These are phyloP conservation scores for Carapus acus DNA, from an alignment of 2,797 vertebrate genomes.

Conservation along the genomic window DNA sequence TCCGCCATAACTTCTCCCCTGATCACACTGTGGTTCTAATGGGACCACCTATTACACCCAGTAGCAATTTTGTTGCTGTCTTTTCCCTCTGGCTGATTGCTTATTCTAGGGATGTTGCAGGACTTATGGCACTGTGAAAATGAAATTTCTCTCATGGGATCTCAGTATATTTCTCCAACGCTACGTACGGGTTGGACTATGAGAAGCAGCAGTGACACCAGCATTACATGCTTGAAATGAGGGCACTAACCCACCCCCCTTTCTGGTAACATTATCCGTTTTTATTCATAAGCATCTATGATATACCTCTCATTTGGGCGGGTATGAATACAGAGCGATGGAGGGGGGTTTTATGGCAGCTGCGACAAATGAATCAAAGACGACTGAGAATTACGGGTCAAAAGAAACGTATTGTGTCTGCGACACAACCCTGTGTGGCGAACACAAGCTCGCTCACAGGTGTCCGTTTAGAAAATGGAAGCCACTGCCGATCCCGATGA, in stretches of 20 bases:
- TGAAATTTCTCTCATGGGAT: slow-evolving; percentile 62
- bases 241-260: too few relatives aligned
- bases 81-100: slow-evolving; percentile 41
- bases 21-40: slow-evolving; percentile 58
- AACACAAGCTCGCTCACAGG: slow-evolving; percentile 11
- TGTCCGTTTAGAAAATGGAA: slow-evolving; percentile 33
- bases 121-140: slow-evolving; percentile 54
- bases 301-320: slow-evolving; percentile 46
- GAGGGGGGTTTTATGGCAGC: slow-evolving; percentile 43
- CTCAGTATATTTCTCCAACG: slow-evolving; percentile 56
- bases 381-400: slow-evolving; percentile 58
- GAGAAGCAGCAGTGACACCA: slow-evolving; percentile 57
- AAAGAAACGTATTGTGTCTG: slow-evolving; percentile 47
- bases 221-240: slow-evolving; percentile 64
- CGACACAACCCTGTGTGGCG: slow-evolving; percentile 12
- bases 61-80: slow-evolving; percentile 51
- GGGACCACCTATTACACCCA: slow-evolving; percentile 44
- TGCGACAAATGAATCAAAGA: slow-evolving; percentile 53
- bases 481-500: slow-evolving; percentile 24
- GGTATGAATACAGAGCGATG: slow-evolving; percentile 29
- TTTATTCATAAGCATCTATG: slow-evolving; percentile 58
- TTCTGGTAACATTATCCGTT: slow-evolving; percentile 63
- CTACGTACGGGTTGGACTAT: slow-evolving; percentile 30
- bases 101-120: slow-evolving; percentile 53
- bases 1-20: slow-evolving; percentile 44